Conservation (phyloP, 2,113 vertebrate genomes). For the Phycodurus eques region DNA sequence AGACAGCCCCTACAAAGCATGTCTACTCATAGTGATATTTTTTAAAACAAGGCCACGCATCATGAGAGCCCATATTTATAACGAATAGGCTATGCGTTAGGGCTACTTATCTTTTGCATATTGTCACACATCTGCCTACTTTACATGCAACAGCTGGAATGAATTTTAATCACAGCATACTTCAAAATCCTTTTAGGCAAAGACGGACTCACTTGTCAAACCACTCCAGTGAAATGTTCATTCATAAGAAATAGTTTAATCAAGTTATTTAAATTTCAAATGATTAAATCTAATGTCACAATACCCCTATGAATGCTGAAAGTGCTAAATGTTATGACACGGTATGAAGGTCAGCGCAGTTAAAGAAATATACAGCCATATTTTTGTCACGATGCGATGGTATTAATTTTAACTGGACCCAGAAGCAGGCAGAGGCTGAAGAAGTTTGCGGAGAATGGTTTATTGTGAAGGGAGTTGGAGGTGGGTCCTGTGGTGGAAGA, state of each 20-base stretch:
- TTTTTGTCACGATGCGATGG: no score
- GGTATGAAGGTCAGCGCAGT: not conserved
- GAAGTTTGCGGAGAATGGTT: no score
- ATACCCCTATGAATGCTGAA: not conserved
- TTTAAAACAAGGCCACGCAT: not conserved
- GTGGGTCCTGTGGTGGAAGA: no score
- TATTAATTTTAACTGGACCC: no score
- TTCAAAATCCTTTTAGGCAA: constrained; percentile 61
- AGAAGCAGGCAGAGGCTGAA: no score
- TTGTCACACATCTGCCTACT: constrained; percentile 28
- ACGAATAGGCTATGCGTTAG: not conserved
- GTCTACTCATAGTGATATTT: not conserved
- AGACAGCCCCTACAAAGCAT: no score
- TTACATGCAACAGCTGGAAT: constrained; percentile 43
- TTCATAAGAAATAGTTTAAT: constrained; percentile 55
- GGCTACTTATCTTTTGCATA: not conserved
- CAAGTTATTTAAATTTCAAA: constrained; percentile 26
- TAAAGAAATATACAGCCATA: not conserved
- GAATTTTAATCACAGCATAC: constrained; percentile 65
- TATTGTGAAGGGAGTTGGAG: no score
- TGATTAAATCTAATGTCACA: not conserved
- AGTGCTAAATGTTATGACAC: not conserved
- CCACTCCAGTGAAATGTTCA: constrained; percentile 55
- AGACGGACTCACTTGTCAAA: constrained; percentile 57
- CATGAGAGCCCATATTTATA: not conserved